Conservation (phyloP, 1,140 invertebrate genomes). For the Zophobas atratus region DNA sequence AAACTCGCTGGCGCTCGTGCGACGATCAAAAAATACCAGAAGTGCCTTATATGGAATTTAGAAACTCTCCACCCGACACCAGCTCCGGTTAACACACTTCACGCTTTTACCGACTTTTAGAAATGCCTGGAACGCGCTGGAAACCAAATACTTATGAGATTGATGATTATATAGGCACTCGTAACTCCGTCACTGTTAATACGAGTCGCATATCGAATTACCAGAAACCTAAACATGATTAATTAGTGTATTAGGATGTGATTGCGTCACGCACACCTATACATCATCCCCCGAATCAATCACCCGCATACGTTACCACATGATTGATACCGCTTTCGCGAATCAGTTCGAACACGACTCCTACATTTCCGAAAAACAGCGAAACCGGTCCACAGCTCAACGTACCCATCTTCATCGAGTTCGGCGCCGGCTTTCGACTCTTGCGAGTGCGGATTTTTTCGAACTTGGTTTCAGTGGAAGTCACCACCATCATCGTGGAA, state of each 20-base stretch:
- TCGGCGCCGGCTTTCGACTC: conserved; percentile 13
- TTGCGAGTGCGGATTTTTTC: not conserved
- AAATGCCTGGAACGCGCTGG: no score
- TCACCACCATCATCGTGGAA: conserved; percentile 50
- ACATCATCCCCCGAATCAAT: conserved; percentile 46
- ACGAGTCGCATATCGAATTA: conserved; percentile 11
- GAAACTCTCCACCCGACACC: no score
- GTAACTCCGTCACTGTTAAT: no score
- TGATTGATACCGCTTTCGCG: conserved; percentile 40
- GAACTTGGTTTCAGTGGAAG: conserved; percentile 46
- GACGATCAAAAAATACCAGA: no score
- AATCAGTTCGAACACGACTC: not conserved
- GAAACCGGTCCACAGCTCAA: not conserved
- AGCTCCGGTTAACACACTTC: no score
- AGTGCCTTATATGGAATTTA: no score
- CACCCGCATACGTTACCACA: conserved; percentile 45
- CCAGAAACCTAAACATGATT: conserved; percentile 34
- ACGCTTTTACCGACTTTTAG: no score
- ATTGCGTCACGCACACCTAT: not conserved
- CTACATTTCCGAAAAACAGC: no score
- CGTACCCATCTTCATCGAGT: conserved; percentile 45
- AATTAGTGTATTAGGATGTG: conserved; percentile 33
- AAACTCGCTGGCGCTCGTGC: no score
- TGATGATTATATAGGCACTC: conserved; percentile 6
- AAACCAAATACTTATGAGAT: not conserved